Base-by-base conservation (phyloP, 2,797 vertebrate species). In the Gobionotothen gibberifrons region DNA sequence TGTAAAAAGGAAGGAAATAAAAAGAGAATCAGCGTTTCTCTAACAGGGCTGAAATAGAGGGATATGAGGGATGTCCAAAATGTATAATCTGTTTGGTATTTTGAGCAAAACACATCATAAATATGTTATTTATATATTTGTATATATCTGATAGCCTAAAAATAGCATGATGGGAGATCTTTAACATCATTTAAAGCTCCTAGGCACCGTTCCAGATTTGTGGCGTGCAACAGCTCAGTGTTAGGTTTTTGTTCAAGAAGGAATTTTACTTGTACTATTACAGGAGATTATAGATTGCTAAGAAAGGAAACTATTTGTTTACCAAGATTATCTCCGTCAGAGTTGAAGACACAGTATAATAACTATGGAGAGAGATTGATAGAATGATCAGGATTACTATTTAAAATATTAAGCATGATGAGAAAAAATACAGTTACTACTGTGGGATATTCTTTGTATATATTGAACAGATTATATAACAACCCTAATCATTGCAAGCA, bases 241-340 rank as follows among this genome's bases (percentile, higher is more conserved):
- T 53, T 53, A 6, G 4, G 32, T 29, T 42, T 66, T 39, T 22
- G 10, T 78, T 39, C 58, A 2, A 40, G 16, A 56, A 59, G 12
- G 32, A 44, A 43, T 67, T 61, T 69, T 40, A 46, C 16, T 46
- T 2, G 48, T 46, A 51, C 48, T 9, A 36, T 36, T 67, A 42
- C 14, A 32, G 29, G 14, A 52, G 53, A 64, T 77, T 65, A 36
- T 40, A 26, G 14, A 19, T 71, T 1, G 39, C 1, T 14, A 1
- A 39, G 36, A 22, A 39, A 55, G 21, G 53, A 0, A 52, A 52
- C 4, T 9, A 8, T 32, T 54, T 47, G 4, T 58, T 39, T 40
- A 14, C 5, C 9, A 60, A 54, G 3, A 32, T 52, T 32, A 49
- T 47, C 9, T 13, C 9, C 13, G 5, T 49, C 21, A 17, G 11